phyloP scores from a whole-genome alignment of 2,888 invertebrate genomes.

The Microlaimidae sp. region DNA sequence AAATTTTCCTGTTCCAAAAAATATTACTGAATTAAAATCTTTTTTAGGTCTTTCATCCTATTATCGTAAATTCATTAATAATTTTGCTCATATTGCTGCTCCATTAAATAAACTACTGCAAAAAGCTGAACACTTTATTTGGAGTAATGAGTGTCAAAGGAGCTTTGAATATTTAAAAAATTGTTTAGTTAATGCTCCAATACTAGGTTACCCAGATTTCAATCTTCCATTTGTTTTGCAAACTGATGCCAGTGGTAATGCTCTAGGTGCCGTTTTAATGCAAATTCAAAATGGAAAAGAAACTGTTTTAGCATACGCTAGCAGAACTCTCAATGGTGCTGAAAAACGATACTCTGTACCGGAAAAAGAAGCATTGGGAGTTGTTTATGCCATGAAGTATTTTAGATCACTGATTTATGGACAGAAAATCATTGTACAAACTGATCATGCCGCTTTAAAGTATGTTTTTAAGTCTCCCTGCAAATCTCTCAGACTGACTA shows the following conservation, averaged over 20 bases:
- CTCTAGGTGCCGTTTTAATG: neutral
- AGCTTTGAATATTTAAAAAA: slow-evolving; percentile 14
- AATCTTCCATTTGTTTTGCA: slow-evolving; percentile 15
- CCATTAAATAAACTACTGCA: slow-evolving; percentile 14
- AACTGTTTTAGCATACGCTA: neutral
- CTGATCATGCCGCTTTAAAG: too few relatives aligned
- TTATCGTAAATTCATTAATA: slow-evolving; percentile 15
- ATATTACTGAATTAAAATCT: neutral
- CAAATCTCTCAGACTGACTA: too few relatives aligned
- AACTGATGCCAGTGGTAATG: slow-evolving; percentile 13
- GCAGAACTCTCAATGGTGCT: neutral
- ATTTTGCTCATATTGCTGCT: slow-evolving; percentile 14
- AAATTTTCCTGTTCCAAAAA: neutral
- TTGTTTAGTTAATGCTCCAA: too few relatives aligned
- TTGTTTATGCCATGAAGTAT: neutral
- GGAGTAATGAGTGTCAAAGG: slow-evolving; percentile 8
- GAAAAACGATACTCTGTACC: neutral
- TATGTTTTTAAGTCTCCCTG: too few relatives aligned
- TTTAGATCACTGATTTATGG: too few relatives aligned
- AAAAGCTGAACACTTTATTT: slow-evolving; percentile 11
- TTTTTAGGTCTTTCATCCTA: slow-evolving; percentile 14
- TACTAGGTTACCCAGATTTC: slow-evolving; percentile 9
- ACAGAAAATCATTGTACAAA: too few relatives aligned
- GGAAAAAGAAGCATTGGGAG: neutral
- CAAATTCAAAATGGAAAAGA: neutral